Base-by-base conservation (phyloP, 2,888 invertebrate species). In the Actias luna region DNA sequence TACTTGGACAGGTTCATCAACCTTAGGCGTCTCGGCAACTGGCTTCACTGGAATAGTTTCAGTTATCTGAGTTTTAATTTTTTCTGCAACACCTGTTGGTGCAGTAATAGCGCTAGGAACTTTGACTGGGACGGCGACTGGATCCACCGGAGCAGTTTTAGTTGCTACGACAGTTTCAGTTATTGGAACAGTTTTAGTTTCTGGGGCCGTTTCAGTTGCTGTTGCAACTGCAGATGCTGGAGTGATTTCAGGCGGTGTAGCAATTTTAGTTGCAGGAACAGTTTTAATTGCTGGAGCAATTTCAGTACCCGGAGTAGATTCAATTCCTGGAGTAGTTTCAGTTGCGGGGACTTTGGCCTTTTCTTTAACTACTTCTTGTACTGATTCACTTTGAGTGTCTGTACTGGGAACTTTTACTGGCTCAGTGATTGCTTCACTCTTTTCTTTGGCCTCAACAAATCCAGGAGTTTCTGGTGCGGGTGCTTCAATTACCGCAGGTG, bases 41-140 rank as follows among this genome's bases (percentile, higher is more conserved):
- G 71, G 63, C 62, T 74, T 71, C 14, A 66, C 64, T 33, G 74
- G 66, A 25, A 72, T 64, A 16, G 18, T 36, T 39, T 27, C 5
- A 33, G 12, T 62, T 14, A 36, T 25, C 25, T 39, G 16, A 16
- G 39, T 36, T 59, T 59, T 27, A 39, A n/a, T 14, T 16, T 29
- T 36, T 27, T 39, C 22, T 36, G 1, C 33, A 18, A 10, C n/a
- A 10, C 27, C 22, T n/a, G 16, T 29, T 16, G 2, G 55, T 29
- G 55, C 29, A 29, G 55, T 29, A 29, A 16, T n/a, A n/a, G 55
- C 29, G 29, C 29, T 59, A 22, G 69, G 64, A 46, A 68, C 63
- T 70, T 68, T 60, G 29, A 64, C 62, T 33, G 58, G 58, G 46
- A 12, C 25, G 1, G 65, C 60, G 16, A 64, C 60, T 8, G 60